Percentiles rank a stretch among this genome's conserved stretches.
phyloP scores from a whole-genome alignment of 2,888 invertebrate genomes.

The Thereva unica region DNA sequence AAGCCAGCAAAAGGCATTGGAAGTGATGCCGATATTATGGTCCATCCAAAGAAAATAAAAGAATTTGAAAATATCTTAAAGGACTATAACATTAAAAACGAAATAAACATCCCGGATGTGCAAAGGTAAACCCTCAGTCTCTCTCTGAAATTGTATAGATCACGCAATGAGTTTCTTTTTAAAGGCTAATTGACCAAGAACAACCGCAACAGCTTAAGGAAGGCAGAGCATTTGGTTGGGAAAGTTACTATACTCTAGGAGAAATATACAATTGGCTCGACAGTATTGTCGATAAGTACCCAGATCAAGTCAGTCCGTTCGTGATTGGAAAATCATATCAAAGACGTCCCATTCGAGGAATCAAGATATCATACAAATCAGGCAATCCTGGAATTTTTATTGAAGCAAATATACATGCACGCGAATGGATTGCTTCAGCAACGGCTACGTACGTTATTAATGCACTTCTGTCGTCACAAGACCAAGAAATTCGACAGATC shows the following conservation, averaged over 20 bases:
- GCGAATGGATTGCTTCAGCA: constrained; percentile 77
- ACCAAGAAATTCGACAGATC: constrained; percentile 62
- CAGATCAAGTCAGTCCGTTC: constrained; percentile 58
- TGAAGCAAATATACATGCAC: constrained; percentile 68
- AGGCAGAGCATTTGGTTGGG: constrained; percentile 61
- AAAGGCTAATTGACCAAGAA: constrained; percentile 61
- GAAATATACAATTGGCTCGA: constrained; percentile 67
- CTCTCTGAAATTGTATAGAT: constrained; percentile 35
- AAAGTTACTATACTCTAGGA: constrained; percentile 63
- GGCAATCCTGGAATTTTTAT: constrained; percentile 65
- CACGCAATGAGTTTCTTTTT: constrained; percentile 17
- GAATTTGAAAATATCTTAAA: constrained; percentile 59
- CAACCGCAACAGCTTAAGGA: constrained; percentile 45
- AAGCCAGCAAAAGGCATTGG: constrained; percentile 53
- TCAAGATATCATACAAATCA: constrained; percentile 57
- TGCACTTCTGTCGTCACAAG: constrained; percentile 67
- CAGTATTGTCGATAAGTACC: constrained; percentile 58
- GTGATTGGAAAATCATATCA: constrained; percentile 65
- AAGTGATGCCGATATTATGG: constrained; percentile 63
- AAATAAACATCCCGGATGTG: constrained; percentile 63
- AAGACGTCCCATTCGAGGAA: constrained; percentile 64
- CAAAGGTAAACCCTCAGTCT: constrained; percentile 60
- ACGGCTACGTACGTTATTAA: constrained; percentile 72
- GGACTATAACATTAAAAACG: constrained; percentile 53
- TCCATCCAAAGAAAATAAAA: constrained; percentile 60